These are phyloP conservation scores for Netelia virgata DNA, from an alignment of 2,888 invertebrate genomes.

Conservation along the genomic window DNA sequence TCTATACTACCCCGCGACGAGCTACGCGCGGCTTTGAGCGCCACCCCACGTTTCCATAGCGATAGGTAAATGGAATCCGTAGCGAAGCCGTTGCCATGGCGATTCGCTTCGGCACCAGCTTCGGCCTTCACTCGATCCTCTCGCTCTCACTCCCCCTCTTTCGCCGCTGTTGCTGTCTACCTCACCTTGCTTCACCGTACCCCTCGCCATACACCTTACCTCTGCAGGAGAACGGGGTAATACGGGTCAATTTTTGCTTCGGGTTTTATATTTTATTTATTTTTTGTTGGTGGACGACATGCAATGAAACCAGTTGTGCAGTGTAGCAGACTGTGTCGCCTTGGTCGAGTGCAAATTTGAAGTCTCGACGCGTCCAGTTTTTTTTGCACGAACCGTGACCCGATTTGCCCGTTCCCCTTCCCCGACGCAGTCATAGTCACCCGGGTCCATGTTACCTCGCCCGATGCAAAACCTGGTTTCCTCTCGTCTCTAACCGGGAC, in stretches of 20 bases:
- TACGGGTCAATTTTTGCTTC: not conserved
- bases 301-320: too few species aligned
- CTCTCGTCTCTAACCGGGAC: slow-evolving; percentile 57
- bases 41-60: slow-evolving; percentile 84
- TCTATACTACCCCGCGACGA: slow-evolving; percentile 63
- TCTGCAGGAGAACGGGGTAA: not conserved
- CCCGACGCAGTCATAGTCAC: slow-evolving; percentile 20
- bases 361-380: too few species aligned
- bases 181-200: slow-evolving; percentile 73
- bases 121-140: slow-evolving; percentile 63
- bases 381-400: too few species aligned
- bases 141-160: slow-evolving; percentile 55
- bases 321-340: too few species aligned
- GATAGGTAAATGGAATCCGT: slow-evolving; percentile 85
- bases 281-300: too few species aligned
- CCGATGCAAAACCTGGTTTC: slow-evolving; percentile 48
- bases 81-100: slow-evolving; percentile 84
- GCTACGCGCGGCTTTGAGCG: slow-evolving; percentile 79
- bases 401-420: not conserved
- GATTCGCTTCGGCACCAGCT: slow-evolving; percentile 78
- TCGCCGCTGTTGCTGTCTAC: slow-evolving; percentile 58
- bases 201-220: slow-evolving; percentile 48
- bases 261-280: too few species aligned
- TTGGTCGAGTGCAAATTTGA: too few species aligned
- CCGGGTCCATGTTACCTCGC: slow-evolving; percentile 57